Evolutionary conservation across 35 echinoderm and acorn worm species (phyloP), one percentile per base, ranked within the genome.

Genomic region (Ptychodera flava): DNA sequence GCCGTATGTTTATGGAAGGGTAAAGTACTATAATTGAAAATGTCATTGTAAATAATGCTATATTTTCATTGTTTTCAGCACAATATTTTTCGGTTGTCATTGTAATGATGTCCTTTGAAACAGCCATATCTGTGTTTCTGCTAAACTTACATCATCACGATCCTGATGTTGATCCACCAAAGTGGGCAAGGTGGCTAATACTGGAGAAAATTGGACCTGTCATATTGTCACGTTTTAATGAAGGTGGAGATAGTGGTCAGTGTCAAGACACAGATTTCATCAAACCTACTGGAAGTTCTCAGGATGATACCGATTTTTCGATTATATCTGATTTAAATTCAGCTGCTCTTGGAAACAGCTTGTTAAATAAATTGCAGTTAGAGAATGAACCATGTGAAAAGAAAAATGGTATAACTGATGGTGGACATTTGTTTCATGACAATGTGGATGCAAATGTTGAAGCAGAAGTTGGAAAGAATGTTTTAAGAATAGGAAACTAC

Each of bases 161-260:
- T 1, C 82, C 82, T 30, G 37, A 37, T n/a, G 37, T 30, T 1
- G 16, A 36, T 1, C 82, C 82, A 0, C 82, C 33, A 0, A 28
- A 34, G 16, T 83, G 82, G 82, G 35, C 35, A 83, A 29, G 35
- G 33, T 83, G 37, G 33, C 82, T 83, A 10, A 35, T 83, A 16
- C 35, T 83, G 82, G 82, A 83, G n/a, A 83, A 83, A 83, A 34
- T 83, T 36, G 82, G 33, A 1, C 34, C 16, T 14, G 0, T 83
- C n/a, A 35, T 83, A 36, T 35, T 34, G 10, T 10, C 30, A 34
- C 31, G 31, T 35, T n/a, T 14, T 16, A n/a, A 83, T 35, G 82
- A 83, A 15, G 30, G 37, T 31, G 31, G 37, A 15, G 16, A 16
- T 16, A n/a, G n/a, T n/a, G n/a, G n/a, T n/a, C n/a, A n/a, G n/a